Percentiles rank a stretch among this genome's conserved stretches.
These are phyloP conservation scores for Drosophila borborema DNA, from an alignment of 2,888 invertebrate species.

Conservation along the genomic window DNA sequence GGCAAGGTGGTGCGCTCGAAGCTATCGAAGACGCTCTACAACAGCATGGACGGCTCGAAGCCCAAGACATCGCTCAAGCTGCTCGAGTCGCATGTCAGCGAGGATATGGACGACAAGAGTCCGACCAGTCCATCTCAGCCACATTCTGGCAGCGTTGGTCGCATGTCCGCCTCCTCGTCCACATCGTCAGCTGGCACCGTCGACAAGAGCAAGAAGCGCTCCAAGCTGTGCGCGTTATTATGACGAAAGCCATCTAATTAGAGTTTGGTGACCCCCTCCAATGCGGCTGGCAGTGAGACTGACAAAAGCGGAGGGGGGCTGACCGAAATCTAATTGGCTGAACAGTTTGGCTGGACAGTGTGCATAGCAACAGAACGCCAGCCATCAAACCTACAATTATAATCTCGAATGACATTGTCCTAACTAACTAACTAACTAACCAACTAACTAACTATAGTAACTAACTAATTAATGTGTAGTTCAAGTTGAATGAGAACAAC, in stretches of 20 bases:
- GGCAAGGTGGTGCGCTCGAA: constrained; percentile 87
- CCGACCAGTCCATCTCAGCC: constrained; percentile 83
- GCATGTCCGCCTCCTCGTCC: constrained; percentile 83
- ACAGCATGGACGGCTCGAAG: constrained; percentile 84
- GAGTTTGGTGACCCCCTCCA: constrained; percentile 80
- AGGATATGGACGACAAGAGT: constrained; percentile 84
- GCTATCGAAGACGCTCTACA: constrained; percentile 86
- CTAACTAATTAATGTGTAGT: constrained; percentile 32
- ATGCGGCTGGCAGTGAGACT: constrained; percentile 65
- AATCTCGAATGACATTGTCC: constrained; percentile 17
- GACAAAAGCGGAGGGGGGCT: constrained; percentile 76
- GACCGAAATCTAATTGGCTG: constrained; percentile 82
- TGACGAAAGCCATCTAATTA: constrained; percentile 85
- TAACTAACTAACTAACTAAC: constrained; percentile 8
- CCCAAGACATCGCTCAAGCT: constrained; percentile 83
- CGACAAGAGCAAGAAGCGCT: constrained; percentile 84
- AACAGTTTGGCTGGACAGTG: constrained; percentile 18
- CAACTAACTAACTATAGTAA: constrained; percentile 18
- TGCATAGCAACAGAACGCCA: constrained; percentile 35
- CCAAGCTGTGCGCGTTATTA: constrained; percentile 85
- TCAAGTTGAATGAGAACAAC: constrained; percentile 26
- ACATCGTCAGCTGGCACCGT: constrained; percentile 78
- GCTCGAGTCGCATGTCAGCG: constrained; percentile 82
- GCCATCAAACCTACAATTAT: constrained; percentile 27
- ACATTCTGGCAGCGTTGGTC: constrained; percentile 63